Evolutionary conservation across 2,113 vertebrate genomes (phyloP), one percentile per base, ranked within the genome.

Genomic region (Camarhynchus parvulus): DNA sequence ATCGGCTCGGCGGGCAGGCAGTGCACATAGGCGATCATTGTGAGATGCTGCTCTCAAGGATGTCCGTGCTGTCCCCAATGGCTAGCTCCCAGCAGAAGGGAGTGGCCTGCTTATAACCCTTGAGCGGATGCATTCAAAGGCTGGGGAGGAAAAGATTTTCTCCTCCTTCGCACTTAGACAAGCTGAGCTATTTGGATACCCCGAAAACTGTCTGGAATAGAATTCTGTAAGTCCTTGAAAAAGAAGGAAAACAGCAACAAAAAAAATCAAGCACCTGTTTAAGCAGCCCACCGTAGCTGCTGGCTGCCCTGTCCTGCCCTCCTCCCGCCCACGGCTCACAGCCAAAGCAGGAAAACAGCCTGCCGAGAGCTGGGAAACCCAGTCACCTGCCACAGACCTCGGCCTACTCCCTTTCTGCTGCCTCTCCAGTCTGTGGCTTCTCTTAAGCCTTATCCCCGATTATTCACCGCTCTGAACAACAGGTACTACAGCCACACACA

Each of bases 371-470:
- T 23, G 62, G 53, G 53, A 88, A 90, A 70, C 21, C 37, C 85
- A 27, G 83, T 30, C 64, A 90, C 87, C 87, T 85, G 91, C 90
- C 47, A 58, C 42, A 44, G 77, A 87, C 94, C 93, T 94, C 44
- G 63, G 68, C 62, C 83, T 90, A 76, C 91, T 84, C 95, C 88
- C 84, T 91, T 95, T 84, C 96, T 91, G 87, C 90, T 93, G 63
- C 83, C 78, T 33, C 88, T 61, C 49, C 94, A 88, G 95, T 37
- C 94, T 91, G 52, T 79, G 96, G 88, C 97, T 95, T 94, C 94
- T 90, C 96, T 97, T 98, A 98, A 99, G 98, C 98, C 92, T 98
- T 98, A 99, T 99, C 98, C 98, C 98, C 64, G 98, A 99, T 99
- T 99, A 99, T 93, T 97, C 95, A 53, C 61, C 67, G 46, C 67